These are phyloP conservation scores for Pholis gunnellus DNA, from an alignment of 2,113 vertebrate species.

Conservation along the genomic window DNA sequence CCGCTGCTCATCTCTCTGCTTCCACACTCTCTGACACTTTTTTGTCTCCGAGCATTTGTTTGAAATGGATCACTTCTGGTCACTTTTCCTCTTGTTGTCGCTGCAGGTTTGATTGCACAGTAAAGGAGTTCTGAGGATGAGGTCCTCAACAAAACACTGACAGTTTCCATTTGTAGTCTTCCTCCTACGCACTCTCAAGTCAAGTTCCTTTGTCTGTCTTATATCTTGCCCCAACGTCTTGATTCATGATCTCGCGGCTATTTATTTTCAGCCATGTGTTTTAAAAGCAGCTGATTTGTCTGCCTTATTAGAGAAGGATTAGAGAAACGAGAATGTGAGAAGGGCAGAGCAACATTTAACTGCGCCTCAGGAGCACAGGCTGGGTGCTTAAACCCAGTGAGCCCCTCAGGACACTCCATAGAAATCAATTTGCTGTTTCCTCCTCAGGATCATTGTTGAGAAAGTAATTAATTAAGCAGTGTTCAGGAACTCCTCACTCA, in stretches of 20 bases:
- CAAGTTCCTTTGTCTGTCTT: neutral
- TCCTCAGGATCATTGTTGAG: constrained; percentile 53
- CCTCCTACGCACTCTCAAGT: neutral
- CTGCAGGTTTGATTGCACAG: neutral
- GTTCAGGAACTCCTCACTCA: constrained; percentile 72
- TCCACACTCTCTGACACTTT: neutral
- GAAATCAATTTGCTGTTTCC: constrained; percentile 70
- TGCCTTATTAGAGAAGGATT: neutral
- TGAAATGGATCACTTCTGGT: constrained; percentile 31
- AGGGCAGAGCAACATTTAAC: constrained; percentile 23
- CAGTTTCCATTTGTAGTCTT: neutral
- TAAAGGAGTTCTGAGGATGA: neutral
- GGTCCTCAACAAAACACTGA: constrained; percentile 2
- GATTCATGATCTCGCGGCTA: neutral
- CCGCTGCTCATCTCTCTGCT: neutral
- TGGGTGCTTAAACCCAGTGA: constrained; percentile 29
- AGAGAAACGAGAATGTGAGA: constrained; percentile 4
- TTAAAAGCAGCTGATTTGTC: neutral
- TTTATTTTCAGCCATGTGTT: neutral
- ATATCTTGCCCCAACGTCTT: neutral
- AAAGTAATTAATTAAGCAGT: constrained; percentile 78
- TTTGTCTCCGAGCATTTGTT: constrained; percentile 8
- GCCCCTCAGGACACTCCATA: constrained; percentile 49
- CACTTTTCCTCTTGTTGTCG: constrained; percentile 18
- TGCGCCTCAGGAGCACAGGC: constrained; percentile 20